Conservation (phyloP, 2,797 vertebrate species). For the Diceros bicornis region DNA sequence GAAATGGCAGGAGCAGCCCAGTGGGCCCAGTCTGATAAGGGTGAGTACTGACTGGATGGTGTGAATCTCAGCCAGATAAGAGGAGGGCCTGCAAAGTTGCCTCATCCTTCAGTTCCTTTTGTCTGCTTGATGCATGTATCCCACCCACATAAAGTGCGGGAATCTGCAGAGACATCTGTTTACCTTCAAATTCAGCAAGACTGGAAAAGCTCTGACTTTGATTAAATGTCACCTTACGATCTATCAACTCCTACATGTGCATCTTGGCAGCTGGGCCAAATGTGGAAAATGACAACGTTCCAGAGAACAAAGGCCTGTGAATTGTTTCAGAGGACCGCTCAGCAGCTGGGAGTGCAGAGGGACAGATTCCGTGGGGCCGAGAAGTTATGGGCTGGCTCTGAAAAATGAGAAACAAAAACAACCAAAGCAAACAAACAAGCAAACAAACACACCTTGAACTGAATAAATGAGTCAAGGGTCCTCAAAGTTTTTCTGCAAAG, state of each 20-base stretch:
- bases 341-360: background rate
- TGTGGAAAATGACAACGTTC: background rate
- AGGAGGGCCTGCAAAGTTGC: background rate
- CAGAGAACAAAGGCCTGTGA: background rate
- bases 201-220: conserved; percentile 52
- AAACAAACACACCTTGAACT: background rate
- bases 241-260: background rate
- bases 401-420: background rate
- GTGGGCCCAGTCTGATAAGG: background rate
- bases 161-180: conserved; percentile 63
- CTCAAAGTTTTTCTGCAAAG: background rate
- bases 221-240: conserved; percentile 49
- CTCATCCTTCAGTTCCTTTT: background rate
- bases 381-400: background rate
- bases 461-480: background rate
- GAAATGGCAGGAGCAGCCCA: background rate
- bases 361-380: background rate
- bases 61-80: background rate
- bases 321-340: background rate
- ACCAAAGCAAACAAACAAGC: background rate
- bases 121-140: background rate
- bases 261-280: conserved; percentile 12
- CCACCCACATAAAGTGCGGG: background rate
- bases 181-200: conserved; percentile 59
- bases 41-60: background rate